A percentile compares a stretch with the other conserved stretches of the same genome.
Evolutionary conservation across 2,888 invertebrate species (phyloP).

Genomic region (Troides aeacus): DNA sequence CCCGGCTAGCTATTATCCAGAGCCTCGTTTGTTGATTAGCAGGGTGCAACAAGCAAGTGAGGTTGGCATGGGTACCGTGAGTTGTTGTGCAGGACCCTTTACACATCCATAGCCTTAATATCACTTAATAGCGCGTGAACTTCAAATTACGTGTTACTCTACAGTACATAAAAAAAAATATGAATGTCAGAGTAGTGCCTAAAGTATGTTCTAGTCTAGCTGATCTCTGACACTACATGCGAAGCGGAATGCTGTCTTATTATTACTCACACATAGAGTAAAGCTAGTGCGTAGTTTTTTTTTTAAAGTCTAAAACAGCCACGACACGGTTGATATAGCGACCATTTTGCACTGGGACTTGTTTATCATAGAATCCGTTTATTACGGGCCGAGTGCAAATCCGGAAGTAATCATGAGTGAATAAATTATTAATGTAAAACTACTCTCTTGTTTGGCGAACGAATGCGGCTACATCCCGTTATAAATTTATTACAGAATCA

Average conservation of each 20-base stretch:
- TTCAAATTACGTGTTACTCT: too few relatives aligned
- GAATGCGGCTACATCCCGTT: background rate
- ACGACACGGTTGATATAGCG: slow-evolving; percentile 32
- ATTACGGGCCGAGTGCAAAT: slow-evolving; percentile 26
- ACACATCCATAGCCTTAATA: too few relatives aligned
- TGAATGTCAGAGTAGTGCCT: background rate
- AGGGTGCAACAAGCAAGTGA: too few relatives aligned
- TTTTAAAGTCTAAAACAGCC: slow-evolving; percentile 31
- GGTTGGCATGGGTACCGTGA: too few relatives aligned
- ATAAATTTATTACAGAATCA: background rate
- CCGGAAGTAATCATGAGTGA: slow-evolving; percentile 23
- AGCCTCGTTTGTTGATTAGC: too few relatives aligned
- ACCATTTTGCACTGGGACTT: slow-evolving; percentile 28
- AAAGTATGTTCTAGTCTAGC: background rate
- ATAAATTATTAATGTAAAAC: slow-evolving; percentile 19
- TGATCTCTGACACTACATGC: slow-evolving; percentile 27
- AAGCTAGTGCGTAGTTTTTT: slow-evolving; percentile 38
- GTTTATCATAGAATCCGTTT: slow-evolving; percentile 24
- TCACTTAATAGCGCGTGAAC: too few relatives aligned
- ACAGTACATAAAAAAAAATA: too few relatives aligned
- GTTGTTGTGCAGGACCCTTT: too few relatives aligned
- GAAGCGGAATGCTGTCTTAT: slow-evolving; percentile 24
- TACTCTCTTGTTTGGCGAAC: background rate
- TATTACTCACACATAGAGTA: slow-evolving; percentile 32
- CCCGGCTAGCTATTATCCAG: too few relatives aligned